Percentiles rank a stretch among this genome's conserved stretches.
Conservation (phyloP, 35 echinoderm and acorn worm genomes). For the Lytechinus pictus region DNA sequence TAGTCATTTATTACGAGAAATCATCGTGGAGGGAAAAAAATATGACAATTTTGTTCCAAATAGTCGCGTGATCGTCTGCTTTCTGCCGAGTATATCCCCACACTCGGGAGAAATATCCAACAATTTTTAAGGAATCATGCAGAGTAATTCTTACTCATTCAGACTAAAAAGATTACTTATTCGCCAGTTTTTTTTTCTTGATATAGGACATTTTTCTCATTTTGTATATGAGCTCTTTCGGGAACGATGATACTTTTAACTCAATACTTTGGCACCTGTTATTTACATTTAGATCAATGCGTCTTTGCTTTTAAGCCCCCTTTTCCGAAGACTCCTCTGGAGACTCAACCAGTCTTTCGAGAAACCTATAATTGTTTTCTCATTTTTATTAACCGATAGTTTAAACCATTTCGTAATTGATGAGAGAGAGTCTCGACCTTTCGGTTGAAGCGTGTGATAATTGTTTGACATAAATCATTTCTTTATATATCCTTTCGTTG, state of each 20-base stretch:
- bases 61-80: background rate
- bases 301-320: background rate
- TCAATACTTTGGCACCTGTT: background rate
- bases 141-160: background rate
- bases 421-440: background rate
- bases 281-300: background rate
- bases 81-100: background rate
- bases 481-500: background rate
- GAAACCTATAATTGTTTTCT: background rate
- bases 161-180: constrained; percentile 6
- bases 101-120: background rate
- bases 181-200: background rate
- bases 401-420: background rate
- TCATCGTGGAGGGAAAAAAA: background rate
- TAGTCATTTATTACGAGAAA: constrained; percentile 1
- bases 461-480: background rate
- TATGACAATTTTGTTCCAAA: background rate
- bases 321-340: background rate
- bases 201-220: background rate
- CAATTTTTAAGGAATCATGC: background rate
- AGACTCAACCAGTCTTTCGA: background rate
- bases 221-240: background rate
- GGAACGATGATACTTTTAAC: background rate
- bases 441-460: background rate
- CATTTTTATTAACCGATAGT: background rate